Evolutionary conservation across 1,140 invertebrate species (phyloP), one percentile per base, ranked within the genome.

Genomic region (Heterodera schachtii): DNA sequence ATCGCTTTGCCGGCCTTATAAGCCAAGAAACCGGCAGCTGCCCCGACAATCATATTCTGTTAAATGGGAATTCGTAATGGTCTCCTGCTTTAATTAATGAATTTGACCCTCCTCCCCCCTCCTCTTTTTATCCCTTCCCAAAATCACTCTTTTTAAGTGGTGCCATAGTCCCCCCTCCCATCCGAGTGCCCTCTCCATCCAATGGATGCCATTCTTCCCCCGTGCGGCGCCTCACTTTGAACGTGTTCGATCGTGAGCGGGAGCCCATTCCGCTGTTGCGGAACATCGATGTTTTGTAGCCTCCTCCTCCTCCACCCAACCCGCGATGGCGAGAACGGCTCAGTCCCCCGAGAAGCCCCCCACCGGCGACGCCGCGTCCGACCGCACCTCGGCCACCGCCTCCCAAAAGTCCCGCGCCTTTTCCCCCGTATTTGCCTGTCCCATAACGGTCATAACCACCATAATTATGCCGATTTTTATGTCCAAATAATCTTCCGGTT

Each of bases 1-100:
- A 88, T 83, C 9, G 71, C 75, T 76, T 88, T 88, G 46, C 88
- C 87, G 8, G 87, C 87, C 70, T 88, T 84, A 73, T 88, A 88
- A 11, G 87, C 87, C 64, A 88, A 76, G 52, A 87, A 88, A 1
- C 87, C 87, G 16, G 86, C 88, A 6, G 87, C 87, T 9, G 87
- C 87, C 66, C 87, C 87, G 21, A 89, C 87, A 52, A 88, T 81
- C 64, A 82, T 79, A 67, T 89, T 89, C 73, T 64, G 57, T 16
- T 19, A 64, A 52, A 21, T 19, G 19, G 19, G 8, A 19, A 19
- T 13, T 52, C 6, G 6, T 52, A 11, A 52, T 52, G 6, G 11
- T 52, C 11, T 52, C 49, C 31, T 31, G 49, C 49, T 8, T 52
- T 11, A 6, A 52, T 52, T 52, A 52, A 8, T 52, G 49, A 8